A percentile compares a stretch with the other conserved stretches of the same genome.
Conservation (phyloP, 2,888 invertebrate species). For the Diadegma fenestrale region DNA sequence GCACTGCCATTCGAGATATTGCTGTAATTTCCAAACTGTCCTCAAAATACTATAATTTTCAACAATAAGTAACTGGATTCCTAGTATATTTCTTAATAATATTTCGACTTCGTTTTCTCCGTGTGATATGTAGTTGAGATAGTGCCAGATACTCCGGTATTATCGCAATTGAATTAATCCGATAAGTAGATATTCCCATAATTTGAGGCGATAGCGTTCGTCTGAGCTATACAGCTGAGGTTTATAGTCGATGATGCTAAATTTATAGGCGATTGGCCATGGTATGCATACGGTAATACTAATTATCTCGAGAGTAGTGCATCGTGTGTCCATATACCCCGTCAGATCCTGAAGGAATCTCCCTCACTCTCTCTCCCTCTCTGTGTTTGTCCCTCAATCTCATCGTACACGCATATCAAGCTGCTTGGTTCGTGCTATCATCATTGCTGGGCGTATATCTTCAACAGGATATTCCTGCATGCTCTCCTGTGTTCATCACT, state of each 20-base stretch:
- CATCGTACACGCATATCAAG: conserved; percentile 15
- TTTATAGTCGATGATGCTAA: conserved; percentile 8
- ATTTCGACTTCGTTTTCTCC: too few species aligned
- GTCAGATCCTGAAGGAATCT: conserved; percentile 6
- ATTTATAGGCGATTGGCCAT: conserved; percentile 27
- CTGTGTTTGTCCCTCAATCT: background rate
- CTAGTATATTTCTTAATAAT: too few species aligned
- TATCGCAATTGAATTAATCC: background rate
- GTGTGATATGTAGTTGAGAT: too few species aligned
- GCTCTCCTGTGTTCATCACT: conserved; percentile 35
- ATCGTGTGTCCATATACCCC: background rate
- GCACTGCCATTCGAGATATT: too few species aligned
- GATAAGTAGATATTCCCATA: background rate
- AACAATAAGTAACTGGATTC: too few species aligned
- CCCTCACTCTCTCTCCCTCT: background rate
- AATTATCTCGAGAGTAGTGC: conserved; percentile 53
- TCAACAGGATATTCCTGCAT: conserved; percentile 25
- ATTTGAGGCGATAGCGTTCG: background rate
- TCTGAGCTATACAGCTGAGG: background rate
- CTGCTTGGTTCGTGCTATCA: conserved; percentile 25
- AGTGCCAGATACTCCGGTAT: background rate
- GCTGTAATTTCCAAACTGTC: too few species aligned
- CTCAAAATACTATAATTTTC: too few species aligned
- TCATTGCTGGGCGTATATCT: conserved; percentile 22
- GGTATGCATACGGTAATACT: conserved; percentile 31